Base-by-base conservation (phyloP, 2,888 invertebrate genomes). In the Mystacides longicornis region DNA sequence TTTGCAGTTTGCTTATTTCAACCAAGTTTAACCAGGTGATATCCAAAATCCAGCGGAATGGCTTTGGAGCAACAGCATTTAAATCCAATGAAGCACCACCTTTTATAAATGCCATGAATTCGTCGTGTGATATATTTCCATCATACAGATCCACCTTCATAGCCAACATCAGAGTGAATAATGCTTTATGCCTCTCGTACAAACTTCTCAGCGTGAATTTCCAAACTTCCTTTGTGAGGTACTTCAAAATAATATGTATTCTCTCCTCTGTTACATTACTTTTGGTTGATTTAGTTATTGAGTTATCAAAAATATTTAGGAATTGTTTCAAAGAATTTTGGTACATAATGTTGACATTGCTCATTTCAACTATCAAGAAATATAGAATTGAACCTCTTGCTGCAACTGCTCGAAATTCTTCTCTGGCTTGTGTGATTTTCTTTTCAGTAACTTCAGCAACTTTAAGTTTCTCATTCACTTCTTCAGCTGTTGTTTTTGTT, bases 361-460 rank as follows among this genome's bases (percentile, higher is more conserved):
- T 92, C 95, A 97, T 95, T 75, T 97, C 96, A 0, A 96, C 95
- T 59, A 97, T 95, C 42, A 97, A 77, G 69, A 97, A 97, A 68
- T 97, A 97, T 1, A 97, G 74, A 55, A 96, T 94, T 0, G 94
- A 94, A 16, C 96, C 96, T 63, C 96, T 80, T 0, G 91, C 89
- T 2, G 97, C 97, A 1, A 97, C 96, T 0, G 95, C 92, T 62
- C 96, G 81, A 69, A 94, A 97, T 69, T 97, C 96, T 73, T 97
- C 96, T 55, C 97, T 79, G 0, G 96, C 96, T 55, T 89, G 79
- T 67, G 91, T 91, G 60, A 97, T 97, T 71, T 96, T 95, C 63
- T 87, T 87, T 68, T 97, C 96, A 0, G 96, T 97, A 11, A 93
- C 86, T 64, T 90, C 95, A 0, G 96, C 90, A 9, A 94, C 89